Evolutionary conservation across 2,888 invertebrate genomes (phyloP), one percentile per base, ranked within the genome.

Genomic region (Drosophila algonquin): DNA sequence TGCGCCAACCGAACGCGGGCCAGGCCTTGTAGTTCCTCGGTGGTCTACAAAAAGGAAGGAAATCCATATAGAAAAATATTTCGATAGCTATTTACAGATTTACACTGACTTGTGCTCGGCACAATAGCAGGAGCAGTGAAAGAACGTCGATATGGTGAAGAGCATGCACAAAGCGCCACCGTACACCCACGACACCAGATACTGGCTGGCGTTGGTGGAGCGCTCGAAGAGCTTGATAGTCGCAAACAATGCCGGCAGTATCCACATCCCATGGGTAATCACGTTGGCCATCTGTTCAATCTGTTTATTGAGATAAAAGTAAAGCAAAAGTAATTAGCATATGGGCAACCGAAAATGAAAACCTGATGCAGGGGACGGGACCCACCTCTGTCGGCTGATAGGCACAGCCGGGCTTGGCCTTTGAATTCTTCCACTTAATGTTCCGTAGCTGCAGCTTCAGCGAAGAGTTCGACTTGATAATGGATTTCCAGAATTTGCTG

Each of bases 271-370:
- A 92, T 98, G 98, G 40, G 98, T 98, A 85, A 97, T 93, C 53
- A 98, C 96, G 93, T 98, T 98, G 53, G 98, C 98, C 73, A 97
- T 93, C 90, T 98, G 98, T 92, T 98, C 98, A 78, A 97, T 94
- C 93, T 96, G 93, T 58, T 4, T 9, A 14, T n/a, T 32, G 10
- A 14, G 40, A 14, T 14, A 14, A 4, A 32, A 40, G 40, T 5
- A n/a, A 40, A 40, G n/a, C 14, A 7, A 40, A 40, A 2, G 1
- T n/a, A 40, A 40, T 40, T 40, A 40, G 14, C 6, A 45, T 21
- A 6, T 21, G 18, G 12, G n/a, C 1, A 14, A 5, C 2, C 3
- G 2, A 47, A 47, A 16, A 35, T 14, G 4, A 30, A 14, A 57
- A 24, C 14, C 9, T 5, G 24, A 21, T 6, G n/a, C 4, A 32